Evolutionary conservation across 2,888 invertebrate species (phyloP).

Genomic region (Sthenelais limicola): DNA sequence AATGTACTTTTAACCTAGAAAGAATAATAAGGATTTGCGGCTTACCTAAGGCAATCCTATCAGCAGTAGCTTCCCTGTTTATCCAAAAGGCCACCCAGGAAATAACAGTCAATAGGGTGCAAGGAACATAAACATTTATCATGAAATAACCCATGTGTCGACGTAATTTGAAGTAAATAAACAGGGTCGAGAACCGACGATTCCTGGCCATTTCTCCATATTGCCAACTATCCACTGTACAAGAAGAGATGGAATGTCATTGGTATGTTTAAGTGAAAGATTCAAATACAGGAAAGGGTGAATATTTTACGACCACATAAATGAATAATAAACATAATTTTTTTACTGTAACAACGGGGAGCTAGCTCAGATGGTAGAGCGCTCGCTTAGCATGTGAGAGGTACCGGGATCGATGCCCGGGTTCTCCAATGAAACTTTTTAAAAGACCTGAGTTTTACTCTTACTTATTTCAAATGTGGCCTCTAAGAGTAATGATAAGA

Average conservation of each 20-base stretch:
- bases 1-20: not conserved
- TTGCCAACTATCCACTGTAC: not conserved
- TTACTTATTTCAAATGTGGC: too few relatives aligned
- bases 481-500: too few relatives aligned
- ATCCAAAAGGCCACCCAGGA: conserved; percentile 99
- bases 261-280: conserved; percentile 1
- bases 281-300: not conserved
- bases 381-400: too few relatives aligned
- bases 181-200: conserved; percentile 80
- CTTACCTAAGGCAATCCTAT: conserved; percentile 88
- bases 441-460: too few relatives aligned
- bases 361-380: too few relatives aligned
- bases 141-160: conserved; percentile 95
- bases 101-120: conserved; percentile 91
- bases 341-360: too few relatives aligned
- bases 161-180: conserved; percentile 92
- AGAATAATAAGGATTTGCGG: too few relatives aligned
- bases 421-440: too few relatives aligned
- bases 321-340: too few relatives aligned
- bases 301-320: too few relatives aligned
- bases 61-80: conserved; percentile 93
- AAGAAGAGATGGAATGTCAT: not conserved
- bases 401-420: too few relatives aligned
- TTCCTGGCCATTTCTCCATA: not conserved
- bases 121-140: conserved; percentile 95